Evolutionary conservation across 92 coral and sea anemone genomes (phyloP), one percentile per base, ranked within the genome.

Genomic region (Virgularia gustaviana): DNA sequence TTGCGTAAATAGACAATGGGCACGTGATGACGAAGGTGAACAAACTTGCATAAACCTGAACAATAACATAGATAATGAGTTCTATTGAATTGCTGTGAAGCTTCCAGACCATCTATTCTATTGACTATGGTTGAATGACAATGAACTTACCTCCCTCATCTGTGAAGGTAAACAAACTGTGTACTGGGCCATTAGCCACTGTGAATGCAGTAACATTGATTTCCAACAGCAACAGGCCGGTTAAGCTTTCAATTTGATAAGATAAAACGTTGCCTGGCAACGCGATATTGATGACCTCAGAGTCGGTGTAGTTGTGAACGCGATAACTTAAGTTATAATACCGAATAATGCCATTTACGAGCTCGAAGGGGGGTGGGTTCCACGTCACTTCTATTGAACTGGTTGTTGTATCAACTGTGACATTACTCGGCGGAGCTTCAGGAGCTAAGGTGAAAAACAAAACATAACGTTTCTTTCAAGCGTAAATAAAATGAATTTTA

Each of bases 101-200:
- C n/a, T n/a, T n/a, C n/a, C n/a, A n/a, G n/a, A n/a, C n/a, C n/a
- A n/a, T n/a, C n/a, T n/a, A n/a, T n/a, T n/a, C n/a, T n/a, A n/a
- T n/a, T n/a, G n/a, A n/a, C n/a, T n/a, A n/a, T n/a, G n/a, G n/a
- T n/a, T n/a, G n/a, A n/a, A n/a, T n/a, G n/a, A 49, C 12, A 4
- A 49, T 4, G 41, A 13, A 47, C 82, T 54, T 30, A 79, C 88
- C 78, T 22, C 57, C 65, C 25, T 79, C 85, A 23, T 16, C 11
- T 16, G 85, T 76, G 24, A 43, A 23, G 5, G 45, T 74, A 68
- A 28, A 57, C 9, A 68, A 39, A 33, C 47, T 55, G 10, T 58
- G 51, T 0, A 75, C 49, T 9, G 72, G 72, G 3, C 72, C 72
- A 44, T 22, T 18, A 12, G 35, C 12, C 4, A 65, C 56, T 11